phyloP scores from a whole-genome alignment of 2,888 invertebrate genomes.

The Rotaria sp. region DNA sequence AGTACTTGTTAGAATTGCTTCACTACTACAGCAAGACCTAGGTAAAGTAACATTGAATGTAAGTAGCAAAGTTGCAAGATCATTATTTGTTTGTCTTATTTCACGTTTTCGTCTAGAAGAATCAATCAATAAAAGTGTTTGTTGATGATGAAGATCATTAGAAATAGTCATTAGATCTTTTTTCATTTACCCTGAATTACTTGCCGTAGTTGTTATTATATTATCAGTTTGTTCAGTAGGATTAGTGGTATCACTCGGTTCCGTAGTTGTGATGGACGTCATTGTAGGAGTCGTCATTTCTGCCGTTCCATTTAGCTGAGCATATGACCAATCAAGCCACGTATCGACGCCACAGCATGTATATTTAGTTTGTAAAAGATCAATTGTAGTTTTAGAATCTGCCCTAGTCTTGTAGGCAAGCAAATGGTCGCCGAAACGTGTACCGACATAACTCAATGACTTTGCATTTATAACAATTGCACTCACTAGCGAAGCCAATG shows the following conservation, averaged over 20 bases:
- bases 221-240: too few species aligned
- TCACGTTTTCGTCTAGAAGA: background rate
- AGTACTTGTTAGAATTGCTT: too few species aligned
- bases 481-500: background rate
- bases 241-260: background rate
- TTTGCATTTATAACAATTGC: background rate
- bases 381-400: background rate
- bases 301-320: background rate
- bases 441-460: background rate
- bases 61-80: background rate
- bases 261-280: background rate
- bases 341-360: background rate
- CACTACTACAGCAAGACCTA: background rate
- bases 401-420: background rate
- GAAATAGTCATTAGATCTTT: background rate
- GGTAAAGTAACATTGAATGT: background rate
- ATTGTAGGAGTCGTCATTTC: background rate
- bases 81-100: background rate
- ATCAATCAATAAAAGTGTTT: too few species aligned
- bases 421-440: background rate
- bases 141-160: background rate
- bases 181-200: too few species aligned
- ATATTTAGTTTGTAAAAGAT: background rate
- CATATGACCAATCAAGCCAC: background rate
- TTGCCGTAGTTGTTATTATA: too few species aligned